A percentile compares a stretch with the other conserved stretches of the same genome.
phyloP scores from a whole-genome alignment of 2,888 invertebrate genomes.

The Hypomecis punctinalis region DNA sequence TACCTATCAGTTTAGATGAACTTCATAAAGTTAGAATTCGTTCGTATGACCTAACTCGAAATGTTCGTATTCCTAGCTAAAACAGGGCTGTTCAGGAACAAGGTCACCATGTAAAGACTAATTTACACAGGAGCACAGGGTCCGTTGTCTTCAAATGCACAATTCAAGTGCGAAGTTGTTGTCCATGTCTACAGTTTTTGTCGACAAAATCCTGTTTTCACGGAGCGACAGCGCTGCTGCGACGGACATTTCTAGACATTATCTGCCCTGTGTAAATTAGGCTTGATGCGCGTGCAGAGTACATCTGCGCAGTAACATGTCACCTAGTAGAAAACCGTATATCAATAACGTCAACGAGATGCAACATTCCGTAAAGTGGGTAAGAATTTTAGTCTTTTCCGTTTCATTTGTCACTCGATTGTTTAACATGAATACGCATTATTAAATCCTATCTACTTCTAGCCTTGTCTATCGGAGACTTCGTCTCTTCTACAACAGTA shows the following conservation, averaged over 20 bases:
- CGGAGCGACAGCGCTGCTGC: too few relatives aligned
- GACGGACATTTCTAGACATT: too few relatives aligned
- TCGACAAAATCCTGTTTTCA: too few relatives aligned
- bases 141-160: too few relatives aligned
- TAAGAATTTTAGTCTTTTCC: slow-evolving; percentile 83
- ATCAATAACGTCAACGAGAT: slow-evolving; percentile 78
- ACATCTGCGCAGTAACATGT: slow-evolving; percentile 60
- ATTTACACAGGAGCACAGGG: too few relatives aligned
- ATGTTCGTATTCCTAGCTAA: slow-evolving; percentile 49
- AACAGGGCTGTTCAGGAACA: slow-evolving; percentile 51
- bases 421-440: slow-evolving; percentile 77
- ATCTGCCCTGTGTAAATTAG: too few relatives aligned
- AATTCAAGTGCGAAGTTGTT: too few relatives aligned
- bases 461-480: slow-evolving; percentile 82
- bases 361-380: slow-evolving; percentile 81
- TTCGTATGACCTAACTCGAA: slow-evolving; percentile 55
- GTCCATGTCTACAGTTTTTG: too few relatives aligned
- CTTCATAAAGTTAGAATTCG: slow-evolving; percentile 61
- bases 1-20: slow-evolving; percentile 67
- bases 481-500: slow-evolving; percentile 78
- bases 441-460: slow-evolving; percentile 80
- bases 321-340: slow-evolving; percentile 73
- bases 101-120: slow-evolving; percentile 54
- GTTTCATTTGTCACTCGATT: slow-evolving; percentile 82
- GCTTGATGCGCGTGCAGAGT: slow-evolving; percentile 30